Evolutionary conservation across 2,797 vertebrate species (phyloP), one percentile per base, ranked within the genome.

Genomic region (Octomys mimax): DNA sequence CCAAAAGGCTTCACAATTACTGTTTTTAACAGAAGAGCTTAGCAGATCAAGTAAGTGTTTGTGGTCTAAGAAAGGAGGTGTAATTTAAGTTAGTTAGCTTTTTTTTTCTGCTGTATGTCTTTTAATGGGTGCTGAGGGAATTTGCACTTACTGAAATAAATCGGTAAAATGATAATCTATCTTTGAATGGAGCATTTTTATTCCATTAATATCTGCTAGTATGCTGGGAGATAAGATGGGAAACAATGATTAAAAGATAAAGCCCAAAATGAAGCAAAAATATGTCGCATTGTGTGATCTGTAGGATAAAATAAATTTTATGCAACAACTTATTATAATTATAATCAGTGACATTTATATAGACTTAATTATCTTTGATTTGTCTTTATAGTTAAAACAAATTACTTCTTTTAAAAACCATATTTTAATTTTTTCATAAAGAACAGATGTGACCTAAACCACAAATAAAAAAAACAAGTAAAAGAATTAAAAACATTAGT

Each of bases 91-190:
- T 98, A 99, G 98, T 98, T 97, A 98, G 97, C 96, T 97, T 97
- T 42, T 73, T 98, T 98, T 97, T 97, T 91, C 94, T 97, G 92
- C 97, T 98, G 97, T 98, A 98, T 98, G 97, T 97, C 97, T 98
- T 98, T 98, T 98, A 98, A 98, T 98, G 96, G 97, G 95, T 98
- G 98, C 94, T 94, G 78, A 97, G 98, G 98, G 98, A 99, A 98
- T 98, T 98, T 98, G 96, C 84, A 98, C 94, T 98, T 98, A 97
- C 96, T 96, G 97, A 98, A 98, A 98, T 89, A 98, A 97, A 98
- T 98, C 97, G 98, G 96, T 98, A 96, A 98, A 98, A 99, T 98
- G 98, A 98, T 98, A 98, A 98, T 99, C 98, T 98, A 96, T 98
- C 98, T 98, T 98, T 98, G 98, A 99, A 98, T 98, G 87, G 95